These are phyloP conservation scores for Teinopalpus imperialis DNA, from an alignment of 2,888 invertebrate genomes.

Conservation along the genomic window DNA sequence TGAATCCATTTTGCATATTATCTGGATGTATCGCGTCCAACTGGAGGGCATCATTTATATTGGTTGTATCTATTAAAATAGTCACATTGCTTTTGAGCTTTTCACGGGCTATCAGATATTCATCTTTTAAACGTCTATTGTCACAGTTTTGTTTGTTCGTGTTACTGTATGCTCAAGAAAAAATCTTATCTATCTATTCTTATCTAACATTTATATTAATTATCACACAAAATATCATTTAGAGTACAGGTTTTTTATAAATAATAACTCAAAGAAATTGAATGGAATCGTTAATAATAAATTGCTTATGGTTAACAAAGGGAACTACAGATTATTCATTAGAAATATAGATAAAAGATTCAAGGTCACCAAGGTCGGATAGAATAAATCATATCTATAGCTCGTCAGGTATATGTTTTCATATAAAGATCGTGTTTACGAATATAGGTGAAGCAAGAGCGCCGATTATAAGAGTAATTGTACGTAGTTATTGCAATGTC, in stretches of 20 bases:
- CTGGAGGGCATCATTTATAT: conserved; percentile 39
- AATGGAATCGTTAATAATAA: too few relatives aligned
- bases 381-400: too few relatives aligned
- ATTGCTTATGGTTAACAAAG: too few relatives aligned
- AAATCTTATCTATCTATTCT: too few relatives aligned
- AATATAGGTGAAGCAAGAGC: conserved; percentile 4
- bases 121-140: conserved; percentile 29
- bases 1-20: conserved; percentile 47
- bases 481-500: conserved; percentile 3
- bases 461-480: conserved; percentile 2
- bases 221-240: too few relatives aligned
- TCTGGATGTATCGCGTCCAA: conserved; percentile 43
- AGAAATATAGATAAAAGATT: too few relatives aligned
- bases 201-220: too few relatives aligned
- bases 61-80: conserved; percentile 34
- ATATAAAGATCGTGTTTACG: background rate
- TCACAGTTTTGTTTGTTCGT: conserved; percentile 15
- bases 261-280: too few relatives aligned
- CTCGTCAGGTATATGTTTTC: background rate
- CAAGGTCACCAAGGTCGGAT: too few relatives aligned
- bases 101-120: conserved; percentile 32
- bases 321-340: too few relatives aligned
- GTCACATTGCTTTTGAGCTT: conserved; percentile 36
- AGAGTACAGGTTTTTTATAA: too few relatives aligned
- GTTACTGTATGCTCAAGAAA: background rate